Evolutionary conservation across 2,888 invertebrate genomes (phyloP).

Genomic region (Zaprionus lineosus): DNA sequence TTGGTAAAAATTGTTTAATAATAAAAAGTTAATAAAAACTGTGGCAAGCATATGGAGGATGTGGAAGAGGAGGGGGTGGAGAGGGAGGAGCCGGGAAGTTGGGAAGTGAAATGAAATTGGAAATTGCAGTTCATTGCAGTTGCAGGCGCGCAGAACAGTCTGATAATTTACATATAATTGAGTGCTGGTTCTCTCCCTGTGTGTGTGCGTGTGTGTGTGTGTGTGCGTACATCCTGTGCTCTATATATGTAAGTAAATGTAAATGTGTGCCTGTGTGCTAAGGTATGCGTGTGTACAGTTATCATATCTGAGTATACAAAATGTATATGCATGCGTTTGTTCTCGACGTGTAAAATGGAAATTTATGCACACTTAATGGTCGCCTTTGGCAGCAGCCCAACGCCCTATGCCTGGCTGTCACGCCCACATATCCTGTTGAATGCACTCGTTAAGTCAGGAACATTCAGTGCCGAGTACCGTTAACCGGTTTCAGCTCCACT

Average conservation of each 20-base stretch:
- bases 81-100: neutral
- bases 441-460: slow-evolving; percentile 49
- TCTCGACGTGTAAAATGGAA: slow-evolving; percentile 50
- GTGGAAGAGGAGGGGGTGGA: neutral
- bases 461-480: too few relatives aligned
- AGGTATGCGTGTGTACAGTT: slow-evolving; percentile 19
- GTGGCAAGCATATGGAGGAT: slow-evolving; percentile 37
- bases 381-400: slow-evolving; percentile 21
- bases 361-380: slow-evolving; percentile 68
- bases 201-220: neutral
- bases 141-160: slow-evolving; percentile 13
- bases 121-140: slow-evolving; percentile 39
- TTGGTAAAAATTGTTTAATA: slow-evolving; percentile 49
- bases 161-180: slow-evolving; percentile 67
- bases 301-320: slow-evolving; percentile 34
- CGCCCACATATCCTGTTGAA: slow-evolving; percentile 55
- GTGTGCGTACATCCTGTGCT: neutral
- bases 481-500: too few relatives aligned
- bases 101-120: slow-evolving; percentile 42
- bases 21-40: slow-evolving; percentile 42
- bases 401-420: slow-evolving; percentile 4
- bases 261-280: neutral
- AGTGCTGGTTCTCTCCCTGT: slow-evolving; percentile 31
- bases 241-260: neutral
- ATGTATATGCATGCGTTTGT: slow-evolving; percentile 55